Evolutionary conservation across 64 coral and sea anemone species (phyloP), one percentile per base, ranked within the genome.

Genomic region (Montipora foliosa): DNA sequence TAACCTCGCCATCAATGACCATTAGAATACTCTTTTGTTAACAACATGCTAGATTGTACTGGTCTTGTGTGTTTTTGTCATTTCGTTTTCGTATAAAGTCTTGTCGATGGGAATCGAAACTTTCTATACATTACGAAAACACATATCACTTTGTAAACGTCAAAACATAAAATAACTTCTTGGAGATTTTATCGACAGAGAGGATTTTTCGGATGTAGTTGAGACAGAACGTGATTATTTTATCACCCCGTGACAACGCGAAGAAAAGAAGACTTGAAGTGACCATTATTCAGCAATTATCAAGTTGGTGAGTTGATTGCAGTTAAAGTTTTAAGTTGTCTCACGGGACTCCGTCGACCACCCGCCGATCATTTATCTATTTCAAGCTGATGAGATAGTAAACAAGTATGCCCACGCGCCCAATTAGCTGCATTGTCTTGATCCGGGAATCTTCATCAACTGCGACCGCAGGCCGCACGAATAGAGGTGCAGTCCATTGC

Each of bases 321-420:
- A 49, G 82, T 17, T 14, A 14, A 72, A 59, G 25, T 86, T 94
- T 80, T 84, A 94, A 84, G 87, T 90, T 89, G 87, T 67, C 60
- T 85, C 22, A 67, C 49, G 64, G 81, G 52, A 72, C 51, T 76
- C 50, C 74, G 53, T 11, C 6, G 67, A 90, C 87, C 93, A 60
- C 93, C 93, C 84, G 59, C 47, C 79, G 88, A 85, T 89, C 90
- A 95, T 95, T 95, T 90, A 90, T 88, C 77, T 95, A 95, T 95
- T 86, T 95, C 93, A 88, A 89, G 93, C 88, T 95, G 93, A 78
- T 95, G 88, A 90, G 88, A 90, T 95, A 95, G 90, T 90, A 95
- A 94, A 95, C 88, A 86, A 95, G 58, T 90, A 90, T 85, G 74
- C 80, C 61, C 71, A n/a, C 61, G 84, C 49, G 25, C 46, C 93